Base-by-base conservation (phyloP, 2,113 vertebrate genomes). In the Onychorhynchus coronatus region DNA sequence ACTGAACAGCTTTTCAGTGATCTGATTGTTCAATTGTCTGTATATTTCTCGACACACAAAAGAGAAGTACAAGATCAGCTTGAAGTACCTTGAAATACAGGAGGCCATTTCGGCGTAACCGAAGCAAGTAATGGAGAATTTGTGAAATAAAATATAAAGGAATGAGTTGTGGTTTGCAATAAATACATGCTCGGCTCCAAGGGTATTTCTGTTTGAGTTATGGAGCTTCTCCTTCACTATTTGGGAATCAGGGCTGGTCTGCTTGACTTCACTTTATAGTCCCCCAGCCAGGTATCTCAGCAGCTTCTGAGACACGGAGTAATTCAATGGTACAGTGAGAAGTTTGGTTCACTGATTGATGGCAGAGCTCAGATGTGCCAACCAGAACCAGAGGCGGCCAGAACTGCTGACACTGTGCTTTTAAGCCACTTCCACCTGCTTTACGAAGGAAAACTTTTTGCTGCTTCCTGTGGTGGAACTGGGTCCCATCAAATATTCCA, bases 11-110 rank as follows among this genome's bases (percentile, higher is more conserved):
- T 87, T 46, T 76, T 78, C 86, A 91, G 91, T 82, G 89, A 93
- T 91, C 86, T 68, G 90, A 83, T 92, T 94, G 91, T 95, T 96
- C 95, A 96, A 93, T 85, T 91, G 96, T 72, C 88, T 93, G 95
- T 77, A 88, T 63, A 88, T 91, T 94, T 87, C 85, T 59, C 82
- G 7, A 77, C 85, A 52, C 31, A 59, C 56, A 85, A 76, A 85
- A 94, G 79, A 13, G 17, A 78, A 78, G 72, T 28, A 30, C 74
- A 52, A 73, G 86, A 86, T 82, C 91, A 90, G 83, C 83, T 71
- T 31, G 79, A 49, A 84, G 63, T 47, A 13, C n/a, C 42, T 65
- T 87, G 86, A 94, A 91, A 94, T 95, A 94, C 73, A 73, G 56
- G 67, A 73, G 83, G 61, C 88, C 79, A 50, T 97, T 96, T 46